Conservation (phyloP, 2,888 invertebrate species). For the Thereva nobilitata region DNA sequence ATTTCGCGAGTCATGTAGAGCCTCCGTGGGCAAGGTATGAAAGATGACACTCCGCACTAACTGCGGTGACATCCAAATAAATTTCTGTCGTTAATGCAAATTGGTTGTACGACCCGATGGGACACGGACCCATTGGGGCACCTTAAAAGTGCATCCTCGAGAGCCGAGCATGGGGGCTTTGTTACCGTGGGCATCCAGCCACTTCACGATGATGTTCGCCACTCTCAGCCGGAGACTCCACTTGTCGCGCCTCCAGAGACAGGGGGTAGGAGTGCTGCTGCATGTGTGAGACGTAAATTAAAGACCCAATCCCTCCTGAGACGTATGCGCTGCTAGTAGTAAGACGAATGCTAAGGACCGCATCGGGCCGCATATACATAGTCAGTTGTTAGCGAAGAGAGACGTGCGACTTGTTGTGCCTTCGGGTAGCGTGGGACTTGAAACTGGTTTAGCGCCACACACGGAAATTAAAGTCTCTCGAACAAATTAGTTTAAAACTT, state of each 20-base stretch:
- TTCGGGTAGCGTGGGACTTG: slow-evolving; percentile 21
- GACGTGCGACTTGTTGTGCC: slow-evolving; percentile 9
- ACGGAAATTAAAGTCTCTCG: slow-evolving; percentile 30
- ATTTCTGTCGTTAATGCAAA: slow-evolving; percentile 37
- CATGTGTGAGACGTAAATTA: slow-evolving; percentile 27
- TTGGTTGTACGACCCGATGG: slow-evolving; percentile 33
- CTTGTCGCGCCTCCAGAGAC: not conserved
- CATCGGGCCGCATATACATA: slow-evolving; percentile 17
- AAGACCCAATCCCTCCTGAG: not conserved
- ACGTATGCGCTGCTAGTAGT: slow-evolving; percentile 6
- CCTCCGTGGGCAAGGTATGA: slow-evolving; percentile 26
- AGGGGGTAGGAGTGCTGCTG: slow-evolving; percentile 14
- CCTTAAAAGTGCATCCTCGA: slow-evolving; percentile 9
- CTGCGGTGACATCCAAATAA: slow-evolving; percentile 34
- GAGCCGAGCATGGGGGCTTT: not conserved
- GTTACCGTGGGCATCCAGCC: too few relatives aligned
- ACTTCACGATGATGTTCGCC: too few relatives aligned
- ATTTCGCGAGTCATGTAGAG: slow-evolving; percentile 27
- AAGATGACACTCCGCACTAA: slow-evolving; percentile 34
- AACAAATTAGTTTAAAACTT: slow-evolving; percentile 34
- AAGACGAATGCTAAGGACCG: slow-evolving; percentile 15
- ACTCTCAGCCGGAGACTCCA: too few relatives aligned
- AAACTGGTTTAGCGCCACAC: slow-evolving; percentile 32
- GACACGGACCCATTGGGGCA: slow-evolving; percentile 12
- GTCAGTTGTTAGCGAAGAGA: not conserved